phyloP scores from a whole-genome alignment of 2,113 vertebrate species.

The Tapirus terrestris region DNA sequence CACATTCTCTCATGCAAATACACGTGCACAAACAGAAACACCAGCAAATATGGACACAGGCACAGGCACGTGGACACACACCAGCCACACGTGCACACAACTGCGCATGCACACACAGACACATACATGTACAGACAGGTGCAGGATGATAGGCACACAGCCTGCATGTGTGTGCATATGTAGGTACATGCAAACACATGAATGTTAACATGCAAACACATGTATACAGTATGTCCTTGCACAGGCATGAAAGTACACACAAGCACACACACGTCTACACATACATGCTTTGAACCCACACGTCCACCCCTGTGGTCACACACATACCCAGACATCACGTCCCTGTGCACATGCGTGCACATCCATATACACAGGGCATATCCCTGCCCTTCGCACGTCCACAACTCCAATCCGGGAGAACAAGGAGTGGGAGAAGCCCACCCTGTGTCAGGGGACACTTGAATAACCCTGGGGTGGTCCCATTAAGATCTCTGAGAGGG shows the following conservation, averaged over 20 bases:
- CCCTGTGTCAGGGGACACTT: fast-evolving
- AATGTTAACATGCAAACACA: fast-evolving
- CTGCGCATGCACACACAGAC: neutral
- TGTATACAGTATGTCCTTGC: too few species aligned
- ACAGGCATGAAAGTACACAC: neutral
- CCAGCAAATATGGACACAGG: neutral
- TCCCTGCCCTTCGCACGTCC: neutral
- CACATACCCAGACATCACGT: neutral
- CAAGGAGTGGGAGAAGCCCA: fast-evolving
- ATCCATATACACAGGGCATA: neutral
- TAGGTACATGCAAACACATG: too few species aligned
- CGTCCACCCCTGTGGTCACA: neutral
- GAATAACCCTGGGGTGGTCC: too few species aligned
- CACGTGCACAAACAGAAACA: neutral
- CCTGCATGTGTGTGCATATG: neutral
- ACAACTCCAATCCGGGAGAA: neutral
- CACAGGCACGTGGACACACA: neutral
- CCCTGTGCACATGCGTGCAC: fast-evolving
- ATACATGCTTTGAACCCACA: neutral
- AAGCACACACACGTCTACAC: neutral
- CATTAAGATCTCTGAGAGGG: neutral
- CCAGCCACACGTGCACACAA: neutral
- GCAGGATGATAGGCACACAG: too few species aligned
- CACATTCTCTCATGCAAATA: neutral
- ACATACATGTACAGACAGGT: too few species aligned